These are phyloP conservation scores for Aplodontia rufa DNA, from an alignment of 2,113 vertebrate species.

Conservation along the genomic window DNA sequence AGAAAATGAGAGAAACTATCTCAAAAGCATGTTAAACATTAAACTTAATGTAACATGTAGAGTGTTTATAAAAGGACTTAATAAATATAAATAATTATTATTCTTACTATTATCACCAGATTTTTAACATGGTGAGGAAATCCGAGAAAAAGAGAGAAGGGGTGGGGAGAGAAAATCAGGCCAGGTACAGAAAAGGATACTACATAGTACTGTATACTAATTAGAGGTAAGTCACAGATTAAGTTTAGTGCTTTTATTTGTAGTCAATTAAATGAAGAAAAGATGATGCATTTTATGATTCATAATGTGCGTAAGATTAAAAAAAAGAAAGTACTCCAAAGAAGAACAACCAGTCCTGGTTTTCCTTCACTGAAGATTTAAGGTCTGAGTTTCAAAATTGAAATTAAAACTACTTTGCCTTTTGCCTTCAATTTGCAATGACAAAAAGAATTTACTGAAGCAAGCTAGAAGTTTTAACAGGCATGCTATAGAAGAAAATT, in stretches of 20 bases:
- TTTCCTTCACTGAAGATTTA: conserved; percentile 65
- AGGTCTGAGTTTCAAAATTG: conserved; percentile 70
- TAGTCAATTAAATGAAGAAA: conserved; percentile 38
- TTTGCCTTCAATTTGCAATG: conserved; percentile 63
- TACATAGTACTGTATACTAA: background rate
- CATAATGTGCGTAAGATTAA: background rate
- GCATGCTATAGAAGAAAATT: conserved; percentile 64
- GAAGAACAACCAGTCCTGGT: background rate
- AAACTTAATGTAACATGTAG: background rate
- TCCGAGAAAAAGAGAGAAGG: background rate
- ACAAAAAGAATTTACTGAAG: conserved; percentile 72
- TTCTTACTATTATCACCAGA: background rate
- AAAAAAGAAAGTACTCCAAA: background rate
- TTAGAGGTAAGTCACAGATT: background rate
- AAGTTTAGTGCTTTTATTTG: background rate
- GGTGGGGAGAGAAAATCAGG: background rate
- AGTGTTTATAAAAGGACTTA: background rate
- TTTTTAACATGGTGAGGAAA: conserved; percentile 37
- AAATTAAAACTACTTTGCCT: conserved; percentile 69
- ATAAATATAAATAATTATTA: conserved; percentile 12
- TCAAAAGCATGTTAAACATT: background rate
- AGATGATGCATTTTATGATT: background rate
- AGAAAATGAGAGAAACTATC: background rate
- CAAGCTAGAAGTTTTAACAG: conserved; percentile 72
- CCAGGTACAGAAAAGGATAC: background rate